A percentile compares a stretch with the other conserved stretches of the same genome.
phyloP scores from a whole-genome alignment of 37 sponge, comb jelly and placozoan genomes.

The Spongilla lacustris region DNA sequence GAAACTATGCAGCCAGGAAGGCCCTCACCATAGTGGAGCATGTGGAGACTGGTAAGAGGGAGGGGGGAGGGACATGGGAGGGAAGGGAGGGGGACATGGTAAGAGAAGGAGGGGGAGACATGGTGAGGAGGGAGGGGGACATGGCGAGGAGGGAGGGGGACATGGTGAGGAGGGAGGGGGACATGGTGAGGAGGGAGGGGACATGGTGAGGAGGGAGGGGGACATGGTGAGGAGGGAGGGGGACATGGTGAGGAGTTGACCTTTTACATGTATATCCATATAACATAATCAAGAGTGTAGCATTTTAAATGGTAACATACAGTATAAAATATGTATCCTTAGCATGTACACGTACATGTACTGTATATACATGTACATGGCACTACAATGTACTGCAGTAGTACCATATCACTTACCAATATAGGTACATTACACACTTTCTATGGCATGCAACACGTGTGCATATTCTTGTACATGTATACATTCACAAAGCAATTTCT shows the following conservation, averaged over 20 bases:
- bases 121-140: no score
- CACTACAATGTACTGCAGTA: constrained; percentile 66
- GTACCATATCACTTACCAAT: no score
- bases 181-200: constrained; percentile 6
- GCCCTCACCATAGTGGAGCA: constrained; percentile 87
- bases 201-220: not conserved
- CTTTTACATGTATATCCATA: no score
- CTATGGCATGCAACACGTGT: no score
- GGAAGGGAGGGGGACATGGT: not conserved
- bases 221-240: not conserved
- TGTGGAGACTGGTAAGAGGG: constrained; percentile 11
- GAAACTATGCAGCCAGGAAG: constrained; percentile 88
- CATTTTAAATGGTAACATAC: not conserved
- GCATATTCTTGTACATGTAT: no score
- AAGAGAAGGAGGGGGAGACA: no score
- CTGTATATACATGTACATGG: not conserved
- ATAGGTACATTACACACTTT: no score
- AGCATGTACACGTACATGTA: not conserved
- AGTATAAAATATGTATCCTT: not conserved
- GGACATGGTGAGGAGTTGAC: no score
- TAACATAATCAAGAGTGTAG: no score
- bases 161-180: constrained; percentile 1
- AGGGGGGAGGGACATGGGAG: not conserved
- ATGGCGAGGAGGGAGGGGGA: not conserved
- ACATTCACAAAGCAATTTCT: no score